Conservation (phyloP, 2,113 vertebrate genomes). For the Turdus rufiventris region DNA sequence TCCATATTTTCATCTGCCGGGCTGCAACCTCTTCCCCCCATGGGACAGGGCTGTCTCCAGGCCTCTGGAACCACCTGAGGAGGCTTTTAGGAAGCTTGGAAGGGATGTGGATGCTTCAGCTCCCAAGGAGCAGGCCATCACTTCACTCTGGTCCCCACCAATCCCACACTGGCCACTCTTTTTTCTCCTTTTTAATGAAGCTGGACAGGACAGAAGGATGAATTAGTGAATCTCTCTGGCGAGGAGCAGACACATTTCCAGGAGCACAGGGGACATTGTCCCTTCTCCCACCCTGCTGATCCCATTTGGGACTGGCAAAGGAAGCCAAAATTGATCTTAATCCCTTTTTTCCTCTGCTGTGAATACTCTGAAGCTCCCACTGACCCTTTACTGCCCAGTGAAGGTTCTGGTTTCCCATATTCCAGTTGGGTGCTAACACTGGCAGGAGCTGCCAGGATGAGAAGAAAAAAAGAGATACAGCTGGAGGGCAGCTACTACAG, state of each 20-base stretch:
- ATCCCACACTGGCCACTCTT: background rate
- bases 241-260: background rate
- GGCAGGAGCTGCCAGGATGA: background rate
- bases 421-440: background rate
- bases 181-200: background rate
- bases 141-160: background rate
- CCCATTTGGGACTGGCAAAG: background rate
- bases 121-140: background rate
- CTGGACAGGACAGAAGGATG: background rate
- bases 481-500: conserved; percentile 12
- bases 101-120: background rate
- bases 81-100: background rate
- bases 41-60: background rate
- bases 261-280: background rate
- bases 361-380: background rate
- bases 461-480: background rate
- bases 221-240: background rate
- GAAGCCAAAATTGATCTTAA: background rate
- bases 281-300: background rate
- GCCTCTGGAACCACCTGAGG: background rate
- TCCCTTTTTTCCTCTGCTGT: background rate
- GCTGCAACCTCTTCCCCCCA: background rate
- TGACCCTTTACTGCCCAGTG: background rate
- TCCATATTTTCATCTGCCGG: background rate
- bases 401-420: background rate